Evolutionary conservation across 2,113 vertebrate genomes (phyloP), one percentile per base, ranked within the genome.

Genomic region (Cranoglanis bouderius): DNA sequence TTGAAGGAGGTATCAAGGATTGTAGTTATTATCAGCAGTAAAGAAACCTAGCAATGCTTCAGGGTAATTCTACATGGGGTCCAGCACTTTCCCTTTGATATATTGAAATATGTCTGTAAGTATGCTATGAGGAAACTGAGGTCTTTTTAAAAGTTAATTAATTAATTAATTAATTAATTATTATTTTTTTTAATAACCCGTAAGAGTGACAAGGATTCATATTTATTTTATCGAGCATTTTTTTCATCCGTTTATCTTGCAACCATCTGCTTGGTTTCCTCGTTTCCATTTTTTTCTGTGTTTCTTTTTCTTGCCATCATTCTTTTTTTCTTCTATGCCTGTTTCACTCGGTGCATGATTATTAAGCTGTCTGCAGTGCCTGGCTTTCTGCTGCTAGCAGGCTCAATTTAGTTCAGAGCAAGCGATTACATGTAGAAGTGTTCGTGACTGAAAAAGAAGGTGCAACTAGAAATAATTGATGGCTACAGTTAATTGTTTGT

Each of bases 321-420:
- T 82, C n/a, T 80, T 85, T 81, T 77, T 77, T 67, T 59, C n/a
- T 19, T 84, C 72, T 81, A 65, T 67, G n/a, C 51, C 49, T 70
- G 78, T 77, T 86, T 51, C 32, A 72, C 80, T 57, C 81, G 38
- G 84, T 89, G 87, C 67, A 43, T 86, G 80, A 84, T 89, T 90
- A 84, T 88, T 88, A 89, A 43, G 75, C 80, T 80, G 87, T 84
- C 85, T 87, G 85, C 78, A 83, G 46, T 67, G 74, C n/a, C 82
- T 80, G 35, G 32, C 65, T 85, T 85, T 77, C 59, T 67, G 78
- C 24, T 82, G 35, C 61, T 85, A 81, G n/a, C 38, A 65, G 49
- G 74, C 84, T 85, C 59, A 51, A 57, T 85, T 85, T 53, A 85
- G 57, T 85, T 70, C 49, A 35, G 35, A 57, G 88, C 46, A 40